Conservation (phyloP, 2,113 vertebrate species). For the Cyrtonyx montezumae region DNA sequence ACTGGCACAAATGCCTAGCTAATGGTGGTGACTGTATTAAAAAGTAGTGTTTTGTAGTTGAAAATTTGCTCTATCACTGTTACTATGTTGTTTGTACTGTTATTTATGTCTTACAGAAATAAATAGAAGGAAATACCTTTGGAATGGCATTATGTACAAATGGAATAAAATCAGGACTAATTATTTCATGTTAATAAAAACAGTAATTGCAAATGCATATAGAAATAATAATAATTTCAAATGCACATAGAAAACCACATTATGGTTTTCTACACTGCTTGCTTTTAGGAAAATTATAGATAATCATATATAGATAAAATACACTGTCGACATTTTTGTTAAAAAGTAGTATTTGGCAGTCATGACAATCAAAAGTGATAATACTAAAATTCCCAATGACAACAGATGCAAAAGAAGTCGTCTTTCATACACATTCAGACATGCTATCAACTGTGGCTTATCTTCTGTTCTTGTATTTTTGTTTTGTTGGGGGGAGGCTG, state of each 20-base stretch:
- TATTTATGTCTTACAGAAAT: not conserved
- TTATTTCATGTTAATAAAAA: not conserved
- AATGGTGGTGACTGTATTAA: not conserved
- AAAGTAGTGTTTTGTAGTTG: not conserved
- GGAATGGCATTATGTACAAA: not conserved
- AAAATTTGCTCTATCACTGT: not conserved
- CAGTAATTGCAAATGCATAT: not conserved
- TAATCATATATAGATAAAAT: not conserved
- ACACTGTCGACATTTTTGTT: slow-evolving; percentile 7
- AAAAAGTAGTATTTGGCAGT: not conserved
- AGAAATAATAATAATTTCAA: not conserved
- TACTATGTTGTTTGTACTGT: not conserved
- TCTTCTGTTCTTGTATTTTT: slow-evolving; percentile 60
- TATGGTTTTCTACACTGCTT: not conserved
- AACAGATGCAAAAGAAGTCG: slow-evolving; percentile 38
- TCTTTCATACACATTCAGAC: slow-evolving; percentile 49
- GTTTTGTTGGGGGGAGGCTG: not conserved
- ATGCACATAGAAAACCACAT: not conserved
- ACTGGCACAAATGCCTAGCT: not conserved
- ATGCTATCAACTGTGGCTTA: slow-evolving; percentile 81
- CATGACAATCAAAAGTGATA: slow-evolving; percentile 20
- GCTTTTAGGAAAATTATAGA: not conserved
- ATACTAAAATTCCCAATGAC: slow-evolving; percentile 35
- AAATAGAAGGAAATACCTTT: not conserved
- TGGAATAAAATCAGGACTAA: not conserved